Evolutionary conservation across 2,797 vertebrate genomes (phyloP).

Genomic region (Neosalanx taihuensis): DNA sequence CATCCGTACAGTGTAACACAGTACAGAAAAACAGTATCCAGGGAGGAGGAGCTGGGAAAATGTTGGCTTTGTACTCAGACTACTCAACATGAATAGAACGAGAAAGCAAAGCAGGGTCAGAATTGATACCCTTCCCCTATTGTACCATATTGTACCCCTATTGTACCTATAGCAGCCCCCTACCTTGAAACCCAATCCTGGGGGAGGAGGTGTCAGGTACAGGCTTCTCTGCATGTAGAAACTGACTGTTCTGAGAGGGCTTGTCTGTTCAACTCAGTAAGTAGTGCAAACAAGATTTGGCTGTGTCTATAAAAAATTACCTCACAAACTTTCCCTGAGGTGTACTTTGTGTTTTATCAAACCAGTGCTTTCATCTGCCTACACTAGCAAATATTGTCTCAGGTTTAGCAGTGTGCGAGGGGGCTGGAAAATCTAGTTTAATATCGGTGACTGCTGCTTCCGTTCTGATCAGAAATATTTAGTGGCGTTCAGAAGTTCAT

Average conservation of each 20-base stretch:
- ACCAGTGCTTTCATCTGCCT: too few species aligned
- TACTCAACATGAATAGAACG: slow-evolving; percentile 7
- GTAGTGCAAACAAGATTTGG: too few species aligned
- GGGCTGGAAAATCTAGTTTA: slow-evolving; percentile 32
- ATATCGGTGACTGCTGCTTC: slow-evolving; percentile 41
- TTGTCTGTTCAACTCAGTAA: slow-evolving; percentile 15
- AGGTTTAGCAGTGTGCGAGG: too few species aligned
- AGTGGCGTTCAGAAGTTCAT: slow-evolving; percentile 63
- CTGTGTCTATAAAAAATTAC: too few species aligned
- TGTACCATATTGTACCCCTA: slow-evolving; percentile 2
- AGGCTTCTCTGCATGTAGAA: neutral
- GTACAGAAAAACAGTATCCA: neutral
- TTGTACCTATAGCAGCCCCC: slow-evolving; percentile 7
- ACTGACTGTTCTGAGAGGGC: neutral
- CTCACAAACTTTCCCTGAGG: too few species aligned
- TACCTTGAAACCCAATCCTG: slow-evolving; percentile 28
- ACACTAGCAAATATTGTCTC: too few species aligned
- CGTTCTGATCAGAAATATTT: slow-evolving; percentile 62
- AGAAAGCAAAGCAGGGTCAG: slow-evolving; percentile 8
- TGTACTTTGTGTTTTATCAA: too few species aligned
- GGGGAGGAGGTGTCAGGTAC: slow-evolving; percentile 15
- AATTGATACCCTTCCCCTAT: slow-evolving; percentile 1
- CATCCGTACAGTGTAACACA: neutral
- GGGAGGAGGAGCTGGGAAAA: neutral
- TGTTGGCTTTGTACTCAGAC: too few species aligned